Percentiles rank a stretch among this genome's conserved stretches.
phyloP scores from a whole-genome alignment of 2,113 vertebrate species.

The Hemibagrus wyckioides region DNA sequence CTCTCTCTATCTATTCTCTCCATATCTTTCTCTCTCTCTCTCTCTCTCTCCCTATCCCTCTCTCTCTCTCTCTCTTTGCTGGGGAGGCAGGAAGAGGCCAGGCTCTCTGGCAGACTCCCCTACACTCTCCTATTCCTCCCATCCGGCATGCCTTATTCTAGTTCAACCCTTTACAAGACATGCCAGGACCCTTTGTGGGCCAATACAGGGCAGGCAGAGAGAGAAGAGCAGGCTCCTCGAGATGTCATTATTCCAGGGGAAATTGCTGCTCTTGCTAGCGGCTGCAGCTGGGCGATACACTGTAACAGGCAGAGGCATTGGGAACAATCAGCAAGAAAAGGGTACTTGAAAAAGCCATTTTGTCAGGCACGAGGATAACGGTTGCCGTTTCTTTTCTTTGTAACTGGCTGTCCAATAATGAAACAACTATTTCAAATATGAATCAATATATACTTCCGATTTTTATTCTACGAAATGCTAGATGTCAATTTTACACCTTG shows the following conservation, averaged over 20 bases:
- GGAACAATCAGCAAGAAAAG: slow-evolving; percentile 44
- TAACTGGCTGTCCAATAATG: slow-evolving; percentile 14
- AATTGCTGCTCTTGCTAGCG: slow-evolving; percentile 57
- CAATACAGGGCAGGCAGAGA: slow-evolving; percentile 63
- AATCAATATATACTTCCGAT: slow-evolving; percentile 41
- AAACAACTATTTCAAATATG: slow-evolving; percentile 37
- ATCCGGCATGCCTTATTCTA: slow-evolving; percentile 61
- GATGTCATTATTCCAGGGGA: slow-evolving; percentile 68
- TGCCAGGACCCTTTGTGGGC: slow-evolving; percentile 67
- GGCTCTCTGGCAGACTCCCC: slow-evolving; percentile 70
- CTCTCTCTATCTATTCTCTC: slow-evolving; percentile 67
- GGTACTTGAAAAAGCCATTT: slow-evolving; percentile 47
- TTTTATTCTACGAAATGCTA: slow-evolving; percentile 4
- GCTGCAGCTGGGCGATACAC: slow-evolving; percentile 62
- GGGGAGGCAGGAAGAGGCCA: slow-evolving; percentile 69
- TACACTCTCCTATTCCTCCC: slow-evolving; percentile 61
- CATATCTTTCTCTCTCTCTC: slow-evolving; percentile 71
- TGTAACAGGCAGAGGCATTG: slow-evolving; percentile 36
- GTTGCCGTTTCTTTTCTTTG: slow-evolving; percentile 23
- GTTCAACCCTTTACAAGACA: slow-evolving; percentile 63
- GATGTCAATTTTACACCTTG: too few species aligned
- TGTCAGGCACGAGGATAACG: slow-evolving; percentile 20
- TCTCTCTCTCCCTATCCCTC: slow-evolving; percentile 63
- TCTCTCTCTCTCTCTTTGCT: slow-evolving; percentile 68
- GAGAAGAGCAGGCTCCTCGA: slow-evolving; percentile 61